phyloP scores from a whole-genome alignment of 2,888 invertebrate species.

The Branchellion lobata region DNA sequence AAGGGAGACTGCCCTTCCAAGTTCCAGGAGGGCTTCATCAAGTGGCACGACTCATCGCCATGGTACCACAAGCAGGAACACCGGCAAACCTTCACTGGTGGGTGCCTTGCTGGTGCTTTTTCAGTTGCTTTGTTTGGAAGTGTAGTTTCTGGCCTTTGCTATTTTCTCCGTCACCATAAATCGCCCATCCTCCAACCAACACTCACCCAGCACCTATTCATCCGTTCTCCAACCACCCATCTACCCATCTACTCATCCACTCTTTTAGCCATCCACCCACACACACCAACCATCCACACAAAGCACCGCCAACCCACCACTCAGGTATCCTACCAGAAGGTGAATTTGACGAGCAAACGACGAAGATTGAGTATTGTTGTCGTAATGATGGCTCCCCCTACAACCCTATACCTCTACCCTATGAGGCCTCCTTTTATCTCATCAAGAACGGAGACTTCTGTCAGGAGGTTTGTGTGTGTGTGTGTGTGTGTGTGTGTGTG shows the following conservation, averaged over 20 bases:
- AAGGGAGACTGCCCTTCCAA: constrained; percentile 50
- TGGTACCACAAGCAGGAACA: constrained; percentile 41
- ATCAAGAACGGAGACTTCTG: constrained; percentile 49
- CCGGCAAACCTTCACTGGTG: constrained; percentile 27
- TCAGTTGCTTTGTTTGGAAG: no score
- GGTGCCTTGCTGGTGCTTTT: no score
- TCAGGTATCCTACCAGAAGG: constrained; percentile 52
- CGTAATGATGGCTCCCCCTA: constrained; percentile 49
- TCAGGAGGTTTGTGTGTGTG: constrained; percentile 46
- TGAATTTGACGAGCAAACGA: constrained; percentile 49
- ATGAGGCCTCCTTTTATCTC: constrained; percentile 51
- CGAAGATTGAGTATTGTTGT: constrained; percentile 51
- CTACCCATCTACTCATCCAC: no score
- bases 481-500: not conserved
- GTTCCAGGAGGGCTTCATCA: constrained; percentile 51
- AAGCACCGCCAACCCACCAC: not conserved
- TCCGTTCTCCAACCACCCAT: no score
- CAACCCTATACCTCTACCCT: constrained; percentile 49
- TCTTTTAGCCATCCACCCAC: constrained; percentile 16
- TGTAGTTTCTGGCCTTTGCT: no score
- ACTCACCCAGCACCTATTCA: no score
- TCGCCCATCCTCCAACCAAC: no score
- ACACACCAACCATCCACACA: not conserved
- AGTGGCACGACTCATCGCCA: constrained; percentile 53
- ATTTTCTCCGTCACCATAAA: no score